Conservation (phyloP, 2,113 vertebrate species). For the Probosciger aterrimus region DNA sequence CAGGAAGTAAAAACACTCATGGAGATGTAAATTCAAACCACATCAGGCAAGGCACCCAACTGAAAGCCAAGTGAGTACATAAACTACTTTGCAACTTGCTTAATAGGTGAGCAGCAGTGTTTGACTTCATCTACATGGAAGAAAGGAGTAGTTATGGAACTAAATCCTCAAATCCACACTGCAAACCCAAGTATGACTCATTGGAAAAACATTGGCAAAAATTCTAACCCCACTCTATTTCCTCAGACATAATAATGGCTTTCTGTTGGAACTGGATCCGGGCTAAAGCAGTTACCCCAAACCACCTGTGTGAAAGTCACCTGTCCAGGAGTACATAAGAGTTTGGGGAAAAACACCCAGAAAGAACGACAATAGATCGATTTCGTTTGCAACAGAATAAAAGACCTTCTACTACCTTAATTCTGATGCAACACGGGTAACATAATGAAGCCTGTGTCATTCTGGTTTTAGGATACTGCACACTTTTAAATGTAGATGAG, state of each 20-base stretch:
- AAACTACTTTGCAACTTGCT: neutral
- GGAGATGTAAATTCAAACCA: neutral
- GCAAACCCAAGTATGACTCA: neutral
- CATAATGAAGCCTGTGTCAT: neutral
- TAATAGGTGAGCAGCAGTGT: neutral
- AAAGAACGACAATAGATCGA: neutral
- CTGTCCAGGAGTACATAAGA: neutral
- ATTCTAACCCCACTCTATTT: neutral
- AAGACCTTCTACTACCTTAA: neutral
- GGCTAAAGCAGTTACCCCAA: neutral
- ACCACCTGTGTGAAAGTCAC: neutral
- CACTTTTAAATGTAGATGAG: conserved; percentile 24
- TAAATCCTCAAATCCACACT: neutral
- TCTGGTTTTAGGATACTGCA: neutral
- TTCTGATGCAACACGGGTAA: neutral
- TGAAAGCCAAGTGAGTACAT: neutral
- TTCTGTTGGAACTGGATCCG: accelerated
- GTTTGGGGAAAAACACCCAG: accelerated
- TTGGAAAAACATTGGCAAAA: neutral
- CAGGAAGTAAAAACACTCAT: neutral
- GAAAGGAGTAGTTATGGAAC: neutral
- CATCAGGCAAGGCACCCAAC: neutral
- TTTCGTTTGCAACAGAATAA: neutral
- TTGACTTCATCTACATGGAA: accelerated
- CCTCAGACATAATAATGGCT: neutral